phyloP scores from a whole-genome alignment of 1,140 invertebrate species.

The Pseudomyrmex concolor region DNA sequence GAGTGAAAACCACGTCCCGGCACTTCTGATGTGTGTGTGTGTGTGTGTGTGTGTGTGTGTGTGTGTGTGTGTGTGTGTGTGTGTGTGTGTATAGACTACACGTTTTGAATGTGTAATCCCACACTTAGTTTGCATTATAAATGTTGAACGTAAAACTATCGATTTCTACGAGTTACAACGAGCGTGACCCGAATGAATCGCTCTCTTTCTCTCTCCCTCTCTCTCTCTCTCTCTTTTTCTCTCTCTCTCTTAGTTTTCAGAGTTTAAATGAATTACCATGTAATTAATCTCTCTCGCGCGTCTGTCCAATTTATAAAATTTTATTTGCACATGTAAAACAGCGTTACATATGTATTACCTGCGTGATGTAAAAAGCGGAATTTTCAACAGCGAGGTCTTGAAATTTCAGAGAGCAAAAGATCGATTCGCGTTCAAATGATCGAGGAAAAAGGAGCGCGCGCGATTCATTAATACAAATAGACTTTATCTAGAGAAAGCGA shows the following conservation, averaged over 20 bases:
- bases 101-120: conserved; percentile 30
- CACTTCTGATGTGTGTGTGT: not conserved
- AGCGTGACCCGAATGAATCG: not conserved
- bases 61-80: not conserved
- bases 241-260: too few relatives aligned
- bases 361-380: too few relatives aligned
- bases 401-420: not conserved
- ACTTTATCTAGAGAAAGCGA: too few relatives aligned
- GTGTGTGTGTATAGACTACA: not conserved
- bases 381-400: not conserved
- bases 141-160: conserved; percentile 21
- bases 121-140: conserved; percentile 49
- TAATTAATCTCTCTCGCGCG: not conserved
- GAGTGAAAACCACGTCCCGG: not conserved
- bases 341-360: too few relatives aligned
- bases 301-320: too few relatives aligned
- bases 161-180: not conserved
- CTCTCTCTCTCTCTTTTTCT: too few relatives aligned
- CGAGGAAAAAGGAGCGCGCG: not conserved
- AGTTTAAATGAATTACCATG: not conserved
- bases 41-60: not conserved
- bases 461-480: conserved; percentile 18
- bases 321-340: too few relatives aligned
- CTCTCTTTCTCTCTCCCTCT: not conserved
- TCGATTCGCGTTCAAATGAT: not conserved